These are phyloP conservation scores for Drosophila baimaii DNA, from an alignment of 1,140 invertebrate genomes.

Conservation along the genomic window DNA sequence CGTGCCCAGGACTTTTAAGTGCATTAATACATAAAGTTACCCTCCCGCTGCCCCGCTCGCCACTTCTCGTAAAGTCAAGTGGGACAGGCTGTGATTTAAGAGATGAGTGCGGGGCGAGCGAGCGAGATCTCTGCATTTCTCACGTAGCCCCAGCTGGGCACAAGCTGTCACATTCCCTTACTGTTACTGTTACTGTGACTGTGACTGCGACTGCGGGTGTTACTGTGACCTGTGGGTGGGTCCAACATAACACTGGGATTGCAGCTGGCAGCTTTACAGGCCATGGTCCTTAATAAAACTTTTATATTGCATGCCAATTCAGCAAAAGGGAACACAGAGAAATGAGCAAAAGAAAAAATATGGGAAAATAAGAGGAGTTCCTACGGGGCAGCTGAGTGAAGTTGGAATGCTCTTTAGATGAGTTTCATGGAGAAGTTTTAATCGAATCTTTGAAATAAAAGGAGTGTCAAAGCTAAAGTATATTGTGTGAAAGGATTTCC, in stretches of 20 bases:
- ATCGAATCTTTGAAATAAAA: background rate
- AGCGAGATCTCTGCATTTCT: conserved; percentile 35
- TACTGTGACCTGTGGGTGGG: conserved; percentile 31
- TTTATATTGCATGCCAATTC: conserved; percentile 68
- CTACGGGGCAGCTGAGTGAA: background rate
- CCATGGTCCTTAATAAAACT: conserved; percentile 62
- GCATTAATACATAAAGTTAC: conserved; percentile 64
- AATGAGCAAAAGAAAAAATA: background rate
- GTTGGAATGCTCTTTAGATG: conserved; percentile 14
- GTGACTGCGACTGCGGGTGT: background rate
- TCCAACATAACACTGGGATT: conserved; percentile 35
- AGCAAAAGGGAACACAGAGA: background rate
- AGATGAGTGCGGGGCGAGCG: conserved; percentile 24
- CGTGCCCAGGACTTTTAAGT: conserved; percentile 61
- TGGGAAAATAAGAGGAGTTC: conserved; percentile 2
- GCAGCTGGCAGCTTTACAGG: conserved; percentile 57
- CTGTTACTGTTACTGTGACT: conserved; percentile 23
- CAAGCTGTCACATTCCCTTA: conserved; percentile 34
- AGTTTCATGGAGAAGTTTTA: background rate
- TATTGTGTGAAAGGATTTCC: background rate
- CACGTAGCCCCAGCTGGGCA: conserved; percentile 50
- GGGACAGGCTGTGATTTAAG: conserved; percentile 57
- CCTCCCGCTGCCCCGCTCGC: background rate
- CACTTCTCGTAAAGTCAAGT: conserved; percentile 63
- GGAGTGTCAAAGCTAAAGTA: background rate